Percentiles rank a stretch among this genome's conserved stretches.
Conservation (phyloP, 2,113 vertebrate species). For the Trematocara zebra region DNA sequence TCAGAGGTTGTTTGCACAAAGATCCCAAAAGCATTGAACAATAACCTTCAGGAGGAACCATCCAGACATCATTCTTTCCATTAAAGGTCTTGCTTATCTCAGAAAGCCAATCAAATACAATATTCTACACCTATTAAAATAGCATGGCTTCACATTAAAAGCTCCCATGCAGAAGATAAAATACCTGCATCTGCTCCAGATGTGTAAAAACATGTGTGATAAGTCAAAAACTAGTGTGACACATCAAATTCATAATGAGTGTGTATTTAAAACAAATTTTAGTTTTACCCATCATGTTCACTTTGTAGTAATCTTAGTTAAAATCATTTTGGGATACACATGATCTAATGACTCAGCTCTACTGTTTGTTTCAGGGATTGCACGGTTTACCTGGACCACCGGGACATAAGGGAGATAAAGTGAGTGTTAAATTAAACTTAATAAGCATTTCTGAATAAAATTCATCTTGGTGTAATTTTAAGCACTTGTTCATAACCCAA, state of each 20-base stretch:
- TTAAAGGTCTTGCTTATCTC: accelerated
- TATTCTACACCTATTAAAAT: not conserved
- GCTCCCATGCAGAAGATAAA: not conserved
- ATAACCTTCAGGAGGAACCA: not conserved
- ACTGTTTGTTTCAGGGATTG: constrained; percentile 38
- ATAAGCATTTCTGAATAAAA: not conserved
- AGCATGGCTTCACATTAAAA: not conserved
- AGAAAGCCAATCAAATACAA: not conserved
- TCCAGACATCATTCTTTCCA: not conserved
- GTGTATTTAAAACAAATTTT: not conserved
- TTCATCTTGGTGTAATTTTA: not conserved
- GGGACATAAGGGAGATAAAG: constrained; percentile 75
- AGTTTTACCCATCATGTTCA: not conserved
- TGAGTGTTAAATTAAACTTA: not conserved
- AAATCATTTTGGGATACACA: not conserved
- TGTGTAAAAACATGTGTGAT: not conserved
- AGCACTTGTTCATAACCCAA: not conserved
- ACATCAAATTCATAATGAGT: not conserved
- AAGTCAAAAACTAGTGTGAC: not conserved
- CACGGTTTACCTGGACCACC: constrained; percentile 60
- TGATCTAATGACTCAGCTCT: not conserved
- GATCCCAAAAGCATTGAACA: not conserved
- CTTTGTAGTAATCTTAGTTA: not conserved
- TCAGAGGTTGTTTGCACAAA: not conserved
- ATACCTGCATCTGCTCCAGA: not conserved